phyloP scores from a whole-genome alignment of 2,888 invertebrate genomes.

The Cacoxenus indagator region DNA sequence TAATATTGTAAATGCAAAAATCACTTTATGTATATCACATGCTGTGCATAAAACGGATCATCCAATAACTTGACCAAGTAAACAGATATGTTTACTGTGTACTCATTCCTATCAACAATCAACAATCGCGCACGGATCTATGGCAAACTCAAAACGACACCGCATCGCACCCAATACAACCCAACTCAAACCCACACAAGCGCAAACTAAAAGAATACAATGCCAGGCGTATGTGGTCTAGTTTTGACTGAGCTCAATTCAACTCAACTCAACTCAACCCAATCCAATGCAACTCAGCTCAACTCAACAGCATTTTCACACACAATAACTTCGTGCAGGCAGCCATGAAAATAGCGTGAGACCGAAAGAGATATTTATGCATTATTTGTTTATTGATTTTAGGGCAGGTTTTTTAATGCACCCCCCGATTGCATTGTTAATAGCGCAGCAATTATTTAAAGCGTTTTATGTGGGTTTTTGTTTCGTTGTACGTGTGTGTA shows the following conservation, averaged over 20 bases:
- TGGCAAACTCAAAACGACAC: no score
- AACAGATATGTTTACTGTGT: constrained; percentile 38
- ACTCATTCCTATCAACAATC: not conserved
- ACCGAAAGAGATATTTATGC: not conserved
- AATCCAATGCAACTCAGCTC: no score
- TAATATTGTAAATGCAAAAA: constrained; percentile 45
- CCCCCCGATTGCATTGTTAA: not conserved
- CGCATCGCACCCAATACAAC: no score
- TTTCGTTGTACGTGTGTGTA: not conserved
- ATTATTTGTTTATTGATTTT: constrained; percentile 1
- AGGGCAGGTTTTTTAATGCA: not conserved
- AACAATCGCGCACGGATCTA: not conserved
- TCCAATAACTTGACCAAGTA: constrained; percentile 57
- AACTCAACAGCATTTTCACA: constrained; percentile 55
- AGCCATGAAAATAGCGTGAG: constrained; percentile 7
- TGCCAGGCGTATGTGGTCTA: constrained; percentile 40
- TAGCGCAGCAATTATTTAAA: not conserved
- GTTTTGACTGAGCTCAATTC: constrained; percentile 26
- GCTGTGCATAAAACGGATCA: constrained; percentile 46
- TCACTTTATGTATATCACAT: constrained; percentile 36
- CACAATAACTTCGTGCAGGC: constrained; percentile 61
- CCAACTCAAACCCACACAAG: no score
- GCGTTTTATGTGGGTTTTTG: not conserved
- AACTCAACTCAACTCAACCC: no score
- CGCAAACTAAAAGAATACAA: no score